Percentiles rank a stretch among this genome's conserved stretches.
These are phyloP conservation scores for Epistrophe eligans DNA, from an alignment of 2,888 invertebrate species.

Conservation along the genomic window DNA sequence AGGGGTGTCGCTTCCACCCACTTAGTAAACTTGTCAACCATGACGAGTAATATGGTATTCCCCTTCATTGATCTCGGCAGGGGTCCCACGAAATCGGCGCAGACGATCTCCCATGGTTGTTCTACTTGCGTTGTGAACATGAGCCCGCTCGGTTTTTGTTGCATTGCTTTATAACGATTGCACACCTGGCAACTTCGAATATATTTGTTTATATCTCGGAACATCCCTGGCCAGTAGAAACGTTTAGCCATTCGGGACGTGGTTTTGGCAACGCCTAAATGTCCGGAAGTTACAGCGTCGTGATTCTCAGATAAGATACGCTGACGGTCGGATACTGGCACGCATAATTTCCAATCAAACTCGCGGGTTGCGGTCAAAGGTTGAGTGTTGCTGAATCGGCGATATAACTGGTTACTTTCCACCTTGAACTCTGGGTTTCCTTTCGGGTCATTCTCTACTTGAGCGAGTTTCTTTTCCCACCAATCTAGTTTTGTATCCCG, in stretches of 20 bases:
- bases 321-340: not conserved
- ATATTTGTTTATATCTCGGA: not conserved
- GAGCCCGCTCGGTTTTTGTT: not conserved
- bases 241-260: not conserved
- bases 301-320: not conserved
- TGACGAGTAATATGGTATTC: slow-evolving; percentile 3
- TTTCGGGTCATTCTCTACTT: not conserved
- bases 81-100: not conserved
- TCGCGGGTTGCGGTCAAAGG: not conserved
- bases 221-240: not conserved
- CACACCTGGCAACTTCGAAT: not conserved
- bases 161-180: not conserved
- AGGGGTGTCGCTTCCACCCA: slow-evolving; percentile 45
- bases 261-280: not conserved
- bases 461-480: not conserved
- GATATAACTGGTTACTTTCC: not conserved
- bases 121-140: not conserved
- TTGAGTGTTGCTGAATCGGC: not conserved
- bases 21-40: slow-evolving; percentile 57
- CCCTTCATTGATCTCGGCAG: not conserved
- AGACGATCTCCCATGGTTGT: not conserved
- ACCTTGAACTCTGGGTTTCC: not conserved
- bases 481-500: not conserved
- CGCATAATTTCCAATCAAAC: not conserved
- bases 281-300: not conserved